Base-by-base conservation (phyloP, 2,797 vertebrate species). In the Amblyraja radiata region DNA sequence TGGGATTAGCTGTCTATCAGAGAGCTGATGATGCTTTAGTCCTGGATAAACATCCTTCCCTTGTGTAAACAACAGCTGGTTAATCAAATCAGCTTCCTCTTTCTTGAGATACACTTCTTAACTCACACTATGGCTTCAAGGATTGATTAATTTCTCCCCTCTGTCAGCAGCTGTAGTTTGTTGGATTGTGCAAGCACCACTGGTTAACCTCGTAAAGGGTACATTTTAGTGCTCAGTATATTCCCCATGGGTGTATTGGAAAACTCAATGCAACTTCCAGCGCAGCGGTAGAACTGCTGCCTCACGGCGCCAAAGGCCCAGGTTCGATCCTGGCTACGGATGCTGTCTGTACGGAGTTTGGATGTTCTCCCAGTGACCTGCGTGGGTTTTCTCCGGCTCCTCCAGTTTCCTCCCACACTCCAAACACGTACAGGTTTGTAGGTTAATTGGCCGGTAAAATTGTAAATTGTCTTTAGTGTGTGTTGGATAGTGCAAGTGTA, bases 11-110 rank as follows among this genome's bases (percentile, higher is more conserved):
- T 90, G 63, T n/a, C 61, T 14, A 68, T 71, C n/a, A 71, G 14
- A 18, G 32, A 36, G 63, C 32, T 71, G 63, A 39, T 21, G 36
- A 46, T 23, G 36, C 36, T 36, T 63, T 9, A 23, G n/a, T 71
- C 63, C 58, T 88, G 65, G 32, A 90, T 36, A 71, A 68, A 90
- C n/a, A 73, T 39, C 36, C 36, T n/a, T 84, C 58, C 16, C 65
- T 36, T 36, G 68, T 90, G 88, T 32, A 73, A 71, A 90, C 88
- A 71, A 73, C 65, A 71, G 88, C 88, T 39, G 65, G n/a, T 73
- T 73, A 68, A 90, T 73, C 32, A 73, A 73, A 71, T 23, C 21
- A 36, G 7, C n/a, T 32, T 68, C 86, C 65, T 61, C 32, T 39
- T 39, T 65, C 86, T 65, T 65, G 1, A 36, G 32, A 36, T 71